These are phyloP conservation scores for Cyanoliseus patagonus DNA, from an alignment of 2,113 vertebrate species.

Conservation along the genomic window DNA sequence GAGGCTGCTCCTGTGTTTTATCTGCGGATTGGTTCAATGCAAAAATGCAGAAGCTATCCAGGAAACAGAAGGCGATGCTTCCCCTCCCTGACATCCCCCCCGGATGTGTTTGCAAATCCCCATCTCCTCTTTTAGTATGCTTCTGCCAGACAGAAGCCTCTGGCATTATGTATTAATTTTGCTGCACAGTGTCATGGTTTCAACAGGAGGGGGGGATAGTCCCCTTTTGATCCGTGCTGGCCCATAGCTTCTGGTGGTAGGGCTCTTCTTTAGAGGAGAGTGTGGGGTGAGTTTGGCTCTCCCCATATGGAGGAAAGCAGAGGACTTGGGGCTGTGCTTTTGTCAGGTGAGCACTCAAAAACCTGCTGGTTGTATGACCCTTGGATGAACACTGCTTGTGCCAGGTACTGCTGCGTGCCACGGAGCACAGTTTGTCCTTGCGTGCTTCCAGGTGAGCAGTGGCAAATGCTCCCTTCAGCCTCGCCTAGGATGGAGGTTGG, in stretches of 20 bases:
- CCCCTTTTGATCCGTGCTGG: neutral
- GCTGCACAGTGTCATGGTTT: constrained; percentile 20
- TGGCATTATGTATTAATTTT: neutral
- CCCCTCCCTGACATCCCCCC: fast-evolving
- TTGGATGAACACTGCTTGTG: neutral
- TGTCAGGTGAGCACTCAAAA: fast-evolving
- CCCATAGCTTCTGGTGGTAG: fast-evolving
- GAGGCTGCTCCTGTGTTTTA: neutral
- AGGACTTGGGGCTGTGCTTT: neutral
- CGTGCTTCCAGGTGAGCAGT: fast-evolving
- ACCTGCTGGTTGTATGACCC: neutral
- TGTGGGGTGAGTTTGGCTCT: neutral
- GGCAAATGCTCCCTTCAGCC: neutral
- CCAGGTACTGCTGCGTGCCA: neutral
- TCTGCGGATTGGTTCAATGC: neutral
- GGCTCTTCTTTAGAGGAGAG: neutral
- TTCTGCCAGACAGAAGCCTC: neutral
- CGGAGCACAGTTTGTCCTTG: neutral
- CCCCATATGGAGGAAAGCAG: neutral
- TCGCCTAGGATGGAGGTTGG: fast-evolving
- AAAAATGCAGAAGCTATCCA: constrained; percentile 23
- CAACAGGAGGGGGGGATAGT: constrained; percentile 51
- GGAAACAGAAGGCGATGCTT: neutral
- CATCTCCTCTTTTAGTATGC: neutral
- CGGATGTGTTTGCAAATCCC: neutral